Evolutionary conservation across 2,888 invertebrate genomes (phyloP).

Genomic region (Sicus ferrugineus): DNA sequence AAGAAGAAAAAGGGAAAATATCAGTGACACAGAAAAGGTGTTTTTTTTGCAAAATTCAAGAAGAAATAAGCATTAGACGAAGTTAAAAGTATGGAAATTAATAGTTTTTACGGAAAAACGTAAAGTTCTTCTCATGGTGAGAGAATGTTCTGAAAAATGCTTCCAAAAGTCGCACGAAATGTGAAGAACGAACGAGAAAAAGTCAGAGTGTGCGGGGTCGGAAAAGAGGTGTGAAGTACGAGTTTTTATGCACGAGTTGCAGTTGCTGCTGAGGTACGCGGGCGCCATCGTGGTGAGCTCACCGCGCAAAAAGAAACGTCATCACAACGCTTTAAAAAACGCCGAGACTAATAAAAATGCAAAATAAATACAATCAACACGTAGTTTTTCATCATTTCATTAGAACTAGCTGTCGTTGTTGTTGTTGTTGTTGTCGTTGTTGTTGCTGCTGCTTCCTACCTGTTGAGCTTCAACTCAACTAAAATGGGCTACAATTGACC

Average conservation of each 20-base stretch:
- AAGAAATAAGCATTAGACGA: slow-evolving; percentile 7
- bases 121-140: neutral
- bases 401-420: neutral
- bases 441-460: neutral
- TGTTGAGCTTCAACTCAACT: neutral
- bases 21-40: neutral
- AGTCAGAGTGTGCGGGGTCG: neutral
- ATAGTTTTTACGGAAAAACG: neutral
- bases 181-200: neutral
- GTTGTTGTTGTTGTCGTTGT: neutral
- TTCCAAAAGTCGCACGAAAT: neutral
- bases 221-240: slow-evolving; percentile 2
- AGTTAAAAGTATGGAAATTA: slow-evolving; percentile 15
- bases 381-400: neutral
- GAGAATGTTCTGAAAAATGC: neutral
- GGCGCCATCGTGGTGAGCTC: slow-evolving; percentile 24
- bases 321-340: neutral
- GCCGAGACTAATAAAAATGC: too few relatives aligned
- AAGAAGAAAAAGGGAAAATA: slow-evolving; percentile 16
- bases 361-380: too few relatives aligned
- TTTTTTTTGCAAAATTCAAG: neutral
- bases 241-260: slow-evolving; percentile 1
- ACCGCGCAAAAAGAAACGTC: slow-evolving; percentile 20
- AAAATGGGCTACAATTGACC: neutral
- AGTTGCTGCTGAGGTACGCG: neutral